Base-by-base conservation (phyloP, 2,888 invertebrate genomes). In the Parelbella ahira region DNA sequence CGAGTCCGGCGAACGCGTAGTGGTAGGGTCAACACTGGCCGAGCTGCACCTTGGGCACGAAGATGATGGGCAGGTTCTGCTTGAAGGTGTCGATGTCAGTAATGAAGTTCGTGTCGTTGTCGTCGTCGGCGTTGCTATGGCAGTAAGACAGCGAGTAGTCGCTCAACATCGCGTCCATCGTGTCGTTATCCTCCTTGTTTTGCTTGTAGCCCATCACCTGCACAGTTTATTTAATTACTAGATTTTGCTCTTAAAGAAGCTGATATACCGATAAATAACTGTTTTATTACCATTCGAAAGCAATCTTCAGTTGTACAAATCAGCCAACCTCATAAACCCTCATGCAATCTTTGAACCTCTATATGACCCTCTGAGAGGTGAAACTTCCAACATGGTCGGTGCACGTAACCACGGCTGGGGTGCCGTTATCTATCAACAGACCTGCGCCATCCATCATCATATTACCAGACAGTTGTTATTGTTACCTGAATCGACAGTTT, bases 401-500 rank as follows among this genome's bases (percentile, higher is more conserved):
- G n/a, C n/a, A n/a, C n/a, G n/a, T n/a, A n/a, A n/a, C n/a, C n/a
- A n/a, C n/a, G n/a, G n/a, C n/a, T n/a, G n/a, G n/a, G n/a, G n/a
- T n/a, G n/a, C n/a, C n/a, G n/a, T n/a, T n/a, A n/a, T n/a, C n/a
- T n/a, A n/a, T n/a, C n/a, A n/a, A n/a, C n/a, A n/a, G n/a, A n/a
- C n/a, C n/a, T n/a, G n/a, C n/a, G n/a, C n/a, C n/a, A n/a, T n/a
- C n/a, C n/a, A n/a, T n/a, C n/a, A n/a, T n/a, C n/a, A n/a, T n/a
- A 11, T 8, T 23, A 23, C 15, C 0, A 12, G 5, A 25, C 10
- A 11, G n/a, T 25, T 2, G 1, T 6, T 7, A 4, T 11, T 12
- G 10, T 52, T 63, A 91, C 90, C 84, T 91, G 91, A 6, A 91
- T 60, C 13, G 88, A 89, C 0, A 91, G 60, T 63, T 91, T 88